These are phyloP conservation scores for Pandemis corylana DNA, from an alignment of 2,888 invertebrate genomes.

Conservation along the genomic window DNA sequence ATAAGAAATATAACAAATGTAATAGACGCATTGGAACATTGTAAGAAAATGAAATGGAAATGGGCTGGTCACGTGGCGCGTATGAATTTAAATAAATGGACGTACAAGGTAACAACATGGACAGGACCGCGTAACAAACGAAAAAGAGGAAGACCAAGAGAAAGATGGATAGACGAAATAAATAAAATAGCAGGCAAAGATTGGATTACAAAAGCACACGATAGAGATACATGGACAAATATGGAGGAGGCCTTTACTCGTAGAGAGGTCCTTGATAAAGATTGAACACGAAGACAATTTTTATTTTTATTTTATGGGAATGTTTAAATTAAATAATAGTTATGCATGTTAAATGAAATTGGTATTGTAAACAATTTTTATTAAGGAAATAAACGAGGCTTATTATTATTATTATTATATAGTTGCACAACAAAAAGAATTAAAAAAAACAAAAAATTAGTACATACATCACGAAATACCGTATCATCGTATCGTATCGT, in stretches of 20 bases:
- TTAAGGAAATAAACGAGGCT: no score
- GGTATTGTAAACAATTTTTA: no score
- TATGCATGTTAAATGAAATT: no score
- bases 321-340: no score
- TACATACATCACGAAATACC: no score
- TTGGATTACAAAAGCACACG: neutral
- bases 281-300: neutral
- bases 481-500: no score
- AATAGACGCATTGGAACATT: neutral
- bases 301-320: no score
- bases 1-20: neutral
- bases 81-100: neutral
- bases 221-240: neutral
- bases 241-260: conserved; percentile 8
- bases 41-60: neutral
- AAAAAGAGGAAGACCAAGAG: neutral
- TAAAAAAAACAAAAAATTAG: no score
- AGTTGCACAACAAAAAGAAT: no score
- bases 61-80: conserved; percentile 1
- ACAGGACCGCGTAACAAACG: neutral
- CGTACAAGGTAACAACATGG: neutral
- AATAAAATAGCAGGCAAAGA: neutral
- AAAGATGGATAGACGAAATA: neutral
- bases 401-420: no score
- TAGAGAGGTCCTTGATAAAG: neutral